Base-by-base conservation (phyloP, 2,888 invertebrate species). In the Bombylius discolor region DNA sequence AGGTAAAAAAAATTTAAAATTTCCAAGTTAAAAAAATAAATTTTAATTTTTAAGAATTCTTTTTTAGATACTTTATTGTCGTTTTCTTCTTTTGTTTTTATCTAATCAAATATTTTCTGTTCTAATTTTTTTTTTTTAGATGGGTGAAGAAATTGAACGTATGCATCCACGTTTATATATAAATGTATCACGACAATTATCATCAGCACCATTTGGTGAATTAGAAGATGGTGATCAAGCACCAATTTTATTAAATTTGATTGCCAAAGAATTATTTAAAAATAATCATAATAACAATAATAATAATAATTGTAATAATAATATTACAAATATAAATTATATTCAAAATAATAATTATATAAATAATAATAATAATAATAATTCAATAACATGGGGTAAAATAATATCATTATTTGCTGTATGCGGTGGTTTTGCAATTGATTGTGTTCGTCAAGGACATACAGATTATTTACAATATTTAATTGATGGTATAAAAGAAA, bases 381-480 rank as follows among this genome's bases (percentile, higher is more conserved):
- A 67, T 47, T 85, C 83, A 65, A 83, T 87, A 62, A 86, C 83
- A 1, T 89, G 89, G 89, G 84, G 86, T 54, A 89, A 88, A 78
- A 78, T 82, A 57, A 84, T 87, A 55, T 86, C 90, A 12, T 79
- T 92, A 53, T 89, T 84, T 70, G 86, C 89, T 23, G 81, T 92
- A 5, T 87, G 89, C 52, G 90, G 89, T 5, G 89, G 88, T 0
- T 78, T 92, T 52, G 89, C 90, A 8, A 83, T 87, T 32, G 92
- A 92, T 67, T 84, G 88, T 74, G 78, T 89, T 63, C 70, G 86
- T 62, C 76, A 87, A 76, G 81, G 89, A 61, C 78, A 83, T 73
- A 85, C 86, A 0, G 90, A 91, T 44, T 87, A 84, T 63, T 78
- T 92, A 51, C 82, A 85, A 14, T 82, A 82, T 51, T 78, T 93